Percentiles rank a stretch among this genome's conserved stretches.
Conservation (phyloP, 2,797 vertebrate species). For the Sebastes minor region DNA sequence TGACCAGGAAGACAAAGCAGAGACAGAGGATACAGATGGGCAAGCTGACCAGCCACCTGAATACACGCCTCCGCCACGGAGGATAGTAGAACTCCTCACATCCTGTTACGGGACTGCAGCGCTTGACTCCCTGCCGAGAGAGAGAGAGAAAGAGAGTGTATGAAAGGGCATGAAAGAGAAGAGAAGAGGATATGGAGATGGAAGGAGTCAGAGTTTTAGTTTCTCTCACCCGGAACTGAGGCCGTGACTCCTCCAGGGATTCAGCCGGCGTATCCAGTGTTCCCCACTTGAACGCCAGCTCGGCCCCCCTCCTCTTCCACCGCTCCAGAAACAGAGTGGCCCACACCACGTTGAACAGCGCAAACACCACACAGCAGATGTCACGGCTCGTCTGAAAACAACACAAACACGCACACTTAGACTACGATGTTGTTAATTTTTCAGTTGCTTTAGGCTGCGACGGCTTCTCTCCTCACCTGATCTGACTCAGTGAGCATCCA, state of each 20-base stretch:
- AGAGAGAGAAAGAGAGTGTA: neutral
- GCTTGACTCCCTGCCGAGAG: conserved; percentile 87
- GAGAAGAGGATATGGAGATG: neutral
- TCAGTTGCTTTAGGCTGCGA: neutral
- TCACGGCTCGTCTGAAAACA: conserved; percentile 91
- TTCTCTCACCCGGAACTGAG: conserved; percentile 92
- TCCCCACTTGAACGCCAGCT: conserved; percentile 97
- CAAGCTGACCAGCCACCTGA: conserved; percentile 94
- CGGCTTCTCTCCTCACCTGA: conserved; percentile 84
- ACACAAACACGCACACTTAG: neutral
- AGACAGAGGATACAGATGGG: conserved; percentile 93
- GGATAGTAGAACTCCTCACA: conserved; percentile 96
- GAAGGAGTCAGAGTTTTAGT: neutral
- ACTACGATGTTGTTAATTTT: neutral
- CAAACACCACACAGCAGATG: conserved; percentile 96
- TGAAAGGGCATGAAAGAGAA: neutral
- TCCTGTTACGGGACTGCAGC: conserved; percentile 93
- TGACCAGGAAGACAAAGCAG: conserved; percentile 92
- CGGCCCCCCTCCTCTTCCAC: conserved; percentile 94
- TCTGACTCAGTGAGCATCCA: conserved; percentile 95
- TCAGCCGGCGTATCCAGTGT: conserved; percentile 91
- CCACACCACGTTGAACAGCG: conserved; percentile 97
- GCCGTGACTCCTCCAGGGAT: conserved; percentile 92
- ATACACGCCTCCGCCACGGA: conserved; percentile 92
- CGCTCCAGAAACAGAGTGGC: conserved; percentile 95